Evolutionary conservation across 2,888 invertebrate species (phyloP).

Genomic region (Litoditis marina): DNA sequence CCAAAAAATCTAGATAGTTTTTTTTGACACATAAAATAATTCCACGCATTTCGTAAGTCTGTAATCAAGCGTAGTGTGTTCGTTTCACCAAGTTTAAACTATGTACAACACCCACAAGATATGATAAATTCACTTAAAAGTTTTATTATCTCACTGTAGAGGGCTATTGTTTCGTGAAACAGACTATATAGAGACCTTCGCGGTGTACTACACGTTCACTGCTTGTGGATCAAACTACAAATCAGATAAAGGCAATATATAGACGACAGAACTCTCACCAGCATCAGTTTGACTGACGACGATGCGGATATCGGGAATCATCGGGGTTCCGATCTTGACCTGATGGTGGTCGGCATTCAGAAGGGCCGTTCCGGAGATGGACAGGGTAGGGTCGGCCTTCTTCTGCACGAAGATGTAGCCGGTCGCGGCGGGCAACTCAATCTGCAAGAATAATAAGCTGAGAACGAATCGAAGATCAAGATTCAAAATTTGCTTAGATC

Average conservation of each 20-base stretch:
- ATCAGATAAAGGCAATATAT: too few relatives aligned
- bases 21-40: background rate
- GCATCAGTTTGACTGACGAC: conserved; percentile 59
- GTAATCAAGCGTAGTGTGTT: too few relatives aligned
- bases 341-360: conserved; percentile 81
- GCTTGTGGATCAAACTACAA: background rate
- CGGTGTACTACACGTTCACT: background rate
- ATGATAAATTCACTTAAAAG: too few relatives aligned
- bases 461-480: too few relatives aligned
- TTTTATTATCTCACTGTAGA: too few relatives aligned
- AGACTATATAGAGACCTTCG: background rate
- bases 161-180: too few relatives aligned
- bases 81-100: too few relatives aligned
- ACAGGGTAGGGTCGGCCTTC: conserved; percentile 75
- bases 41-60: background rate
- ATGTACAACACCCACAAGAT: too few relatives aligned
- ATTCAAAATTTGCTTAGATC: too few relatives aligned
- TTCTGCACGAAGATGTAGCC: conserved; percentile 83
- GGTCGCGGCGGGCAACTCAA: conserved; percentile 73
- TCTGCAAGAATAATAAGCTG: too few relatives aligned
- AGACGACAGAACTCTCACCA: conserved; percentile 25
- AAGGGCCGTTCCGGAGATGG: conserved; percentile 72
- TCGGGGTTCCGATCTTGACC: conserved; percentile 80
- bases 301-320: conserved; percentile 82
- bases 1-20: background rate